Evolutionary conservation across 2,113 vertebrate genomes (phyloP), one percentile per base, ranked within the genome.

Genomic region (Piliocolobus tephrosceles): DNA sequence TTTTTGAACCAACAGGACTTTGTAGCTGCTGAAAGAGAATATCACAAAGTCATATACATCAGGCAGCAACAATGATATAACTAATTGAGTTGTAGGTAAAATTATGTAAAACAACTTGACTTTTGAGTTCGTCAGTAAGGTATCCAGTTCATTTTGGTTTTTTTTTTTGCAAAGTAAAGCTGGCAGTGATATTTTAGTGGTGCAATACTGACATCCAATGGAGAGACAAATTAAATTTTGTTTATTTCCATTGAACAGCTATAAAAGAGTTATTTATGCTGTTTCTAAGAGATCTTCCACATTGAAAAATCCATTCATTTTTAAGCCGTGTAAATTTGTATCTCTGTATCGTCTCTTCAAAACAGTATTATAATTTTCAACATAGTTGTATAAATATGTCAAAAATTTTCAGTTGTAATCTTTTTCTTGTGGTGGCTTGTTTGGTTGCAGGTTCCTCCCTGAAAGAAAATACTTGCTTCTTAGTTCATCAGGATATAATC

Each of bases 1-100:
- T 84, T 92, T 95, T 96, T 32, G 75, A 94, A n/a, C 55, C 66
- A 61, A 92, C 80, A 3, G 5, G 14, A 11, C 94, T 96, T 92
- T 89, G 52, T 30, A 85, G 3, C 13, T 13, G 58, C 72, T 94
- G 18, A 45, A 94, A 87, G 17, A 70, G 30, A 79, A 87, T 57
- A 75, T 45, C 87, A 43, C 30, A 64, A 43, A 96, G 30, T 50
- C 9, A 40, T 87, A n/a, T 43, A 23, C 6, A 58, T 8, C 12
- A 70, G 82, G 47, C 50, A 79, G 64, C 87, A 79, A 58, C 40
- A 87, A 17, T 38, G n/a, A 52, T 57, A 57, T 43, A 22, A 43
- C 64, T 80, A 89, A 55, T 35, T 89, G 75, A 17, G 17, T 6
- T 38, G 35, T 45, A 79, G 52, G 50, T 70, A n/a, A 85, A 66